These are phyloP conservation scores for Sparidentex hasta DNA, from an alignment of 2,797 vertebrate genomes.

Conservation along the genomic window DNA sequence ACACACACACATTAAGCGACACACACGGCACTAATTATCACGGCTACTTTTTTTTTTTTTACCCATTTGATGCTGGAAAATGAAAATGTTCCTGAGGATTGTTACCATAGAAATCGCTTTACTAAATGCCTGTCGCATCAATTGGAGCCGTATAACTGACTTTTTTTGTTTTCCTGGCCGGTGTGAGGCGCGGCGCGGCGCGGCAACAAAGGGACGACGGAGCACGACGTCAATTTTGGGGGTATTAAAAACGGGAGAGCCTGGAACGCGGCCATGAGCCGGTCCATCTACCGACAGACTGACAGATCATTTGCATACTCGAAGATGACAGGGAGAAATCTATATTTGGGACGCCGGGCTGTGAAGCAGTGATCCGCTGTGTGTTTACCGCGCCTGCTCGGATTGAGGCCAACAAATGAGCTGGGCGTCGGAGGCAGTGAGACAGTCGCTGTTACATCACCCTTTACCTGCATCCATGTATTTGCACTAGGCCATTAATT, in stretches of 20 bases:
- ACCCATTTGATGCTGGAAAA: slow-evolving; percentile 78
- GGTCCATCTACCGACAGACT: slow-evolving; percentile 58
- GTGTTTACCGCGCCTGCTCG: slow-evolving; percentile 29
- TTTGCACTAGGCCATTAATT: not conserved
- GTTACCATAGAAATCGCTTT: slow-evolving; percentile 78
- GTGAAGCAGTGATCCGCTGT: slow-evolving; percentile 58
- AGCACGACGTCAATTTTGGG: slow-evolving; percentile 66
- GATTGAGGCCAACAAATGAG: slow-evolving; percentile 32
- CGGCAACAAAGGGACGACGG: slow-evolving; percentile 64
- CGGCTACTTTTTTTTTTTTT: slow-evolving; percentile 52
- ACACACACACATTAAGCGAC: slow-evolving; percentile 51
- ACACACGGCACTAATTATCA: slow-evolving; percentile 78
- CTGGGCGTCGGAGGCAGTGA: not conserved
- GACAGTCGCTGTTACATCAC: no score
- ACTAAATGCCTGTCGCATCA: slow-evolving; percentile 71
- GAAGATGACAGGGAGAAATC: slow-evolving; percentile 72
- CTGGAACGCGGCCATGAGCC: slow-evolving; percentile 71
- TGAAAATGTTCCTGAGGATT: slow-evolving; percentile 80
- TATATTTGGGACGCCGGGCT: slow-evolving; percentile 62
- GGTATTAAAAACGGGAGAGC: slow-evolving; percentile 77
- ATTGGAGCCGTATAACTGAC: slow-evolving; percentile 65
- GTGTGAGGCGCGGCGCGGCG: slow-evolving; percentile 62
- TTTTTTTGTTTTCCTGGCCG: slow-evolving; percentile 68
- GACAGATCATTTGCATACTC: slow-evolving; percentile 67
- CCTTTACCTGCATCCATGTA: not conserved